Evolutionary conservation across 2,113 vertebrate species (phyloP).

Genomic region (Rhadina sibilatrix): DNA sequence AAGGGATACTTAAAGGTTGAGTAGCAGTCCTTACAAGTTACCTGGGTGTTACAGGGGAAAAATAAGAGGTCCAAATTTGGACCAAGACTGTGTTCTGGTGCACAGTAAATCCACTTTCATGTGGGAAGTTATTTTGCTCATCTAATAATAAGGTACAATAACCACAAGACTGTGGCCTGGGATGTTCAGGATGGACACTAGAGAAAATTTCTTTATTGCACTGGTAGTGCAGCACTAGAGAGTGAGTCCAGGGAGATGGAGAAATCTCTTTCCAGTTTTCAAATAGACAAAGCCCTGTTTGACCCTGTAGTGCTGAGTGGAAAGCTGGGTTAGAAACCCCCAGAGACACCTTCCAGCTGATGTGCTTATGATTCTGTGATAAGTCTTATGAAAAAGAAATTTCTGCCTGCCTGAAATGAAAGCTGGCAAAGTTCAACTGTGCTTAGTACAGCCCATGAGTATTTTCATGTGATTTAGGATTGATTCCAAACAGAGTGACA

Average conservation of each 20-base stretch:
- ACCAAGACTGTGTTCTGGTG: not conserved
- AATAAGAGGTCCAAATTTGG: not conserved
- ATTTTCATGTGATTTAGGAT: slow-evolving; percentile 61
- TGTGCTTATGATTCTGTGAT: not conserved
- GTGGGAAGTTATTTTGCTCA: not conserved
- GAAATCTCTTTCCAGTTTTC: not conserved
- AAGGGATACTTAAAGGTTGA: not conserved
- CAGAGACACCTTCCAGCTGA: not conserved
- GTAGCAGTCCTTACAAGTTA: not conserved
- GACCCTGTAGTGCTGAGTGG: not conserved
- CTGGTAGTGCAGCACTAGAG: not conserved
- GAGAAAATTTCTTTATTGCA: not conserved
- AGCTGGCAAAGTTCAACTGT: not conserved
- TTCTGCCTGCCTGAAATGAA: slow-evolving; percentile 24
- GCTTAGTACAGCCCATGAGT: slow-evolving; percentile 41
- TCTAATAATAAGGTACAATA: not conserved
- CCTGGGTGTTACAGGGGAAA: not conserved
- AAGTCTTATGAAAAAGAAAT: not conserved
- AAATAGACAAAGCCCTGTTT: not conserved
- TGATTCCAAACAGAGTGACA: slow-evolving; percentile 44
- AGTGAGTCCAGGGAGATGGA: not conserved
- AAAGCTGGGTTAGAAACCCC: not conserved
- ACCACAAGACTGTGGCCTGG: not conserved
- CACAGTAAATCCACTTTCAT: not conserved
- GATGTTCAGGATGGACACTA: not conserved